Evolutionary conservation across 2,888 invertebrate genomes (phyloP), one percentile per base, ranked within the genome.

Genomic region (Thysanoteuthis rhombus): DNA sequence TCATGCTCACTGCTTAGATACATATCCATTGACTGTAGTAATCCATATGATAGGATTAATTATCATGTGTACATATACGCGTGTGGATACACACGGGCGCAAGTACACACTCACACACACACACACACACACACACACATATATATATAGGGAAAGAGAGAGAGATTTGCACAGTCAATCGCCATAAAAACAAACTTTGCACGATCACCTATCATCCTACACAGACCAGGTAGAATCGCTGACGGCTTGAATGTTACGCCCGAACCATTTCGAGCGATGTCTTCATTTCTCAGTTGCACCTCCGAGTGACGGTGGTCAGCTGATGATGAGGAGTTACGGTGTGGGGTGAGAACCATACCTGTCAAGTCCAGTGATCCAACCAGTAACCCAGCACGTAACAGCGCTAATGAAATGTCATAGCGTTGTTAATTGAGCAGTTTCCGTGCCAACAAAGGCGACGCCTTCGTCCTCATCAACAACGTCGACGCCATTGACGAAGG

Each of bases 381-480:
- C 75, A n/a, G n/a, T 75, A 75, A 75, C 75, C 75, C 75, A 75
- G 75, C 75, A 75, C 75, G 75, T 75, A 75, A 75, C 75, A 36
- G 12, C 75, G 75, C 75, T 75, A 75, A 75, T 75, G 75, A 75
- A 75, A 75, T 75, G 75, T 75, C 75, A 75, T 75, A 75, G 75
- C 36, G 75, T 36, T 75, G 75, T 75, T 75, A 75, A 75, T 75
- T 75, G 75, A 75, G 75, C 75, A 75, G 75, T 75, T 75, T 75
- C 75, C 75, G 75, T 75, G 75, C 75, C 75, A 75, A 75, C 75
- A 75, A 75, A 75, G 75, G 75, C 75, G 75, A 75, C 75, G 75
- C 75, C 75, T 75, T 75, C 75, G 75, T 75, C n/a, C 75, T 75
- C 75, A 36, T 75, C 75, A 75, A 75, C 75, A 75, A 75, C 75